Evolutionary conservation across 1,140 invertebrate species (phyloP), one percentile per base, ranked within the genome.

Genomic region (Euura lappo): DNA sequence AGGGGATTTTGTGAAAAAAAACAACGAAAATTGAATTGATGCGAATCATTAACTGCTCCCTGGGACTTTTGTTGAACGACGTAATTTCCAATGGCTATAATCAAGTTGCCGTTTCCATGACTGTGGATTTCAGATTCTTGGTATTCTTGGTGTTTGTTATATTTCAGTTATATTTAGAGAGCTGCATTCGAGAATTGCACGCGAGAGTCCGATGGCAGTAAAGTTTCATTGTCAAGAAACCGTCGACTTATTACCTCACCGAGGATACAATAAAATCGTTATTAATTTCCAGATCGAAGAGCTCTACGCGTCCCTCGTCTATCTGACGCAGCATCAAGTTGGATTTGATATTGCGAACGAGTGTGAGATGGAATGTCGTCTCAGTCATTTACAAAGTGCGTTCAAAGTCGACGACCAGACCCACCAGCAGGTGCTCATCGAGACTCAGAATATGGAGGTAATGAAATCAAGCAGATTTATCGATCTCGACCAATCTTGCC

Each of bases 291-390:
- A 96, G 95, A 91, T 95, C 74, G 96, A 98, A 81, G 94, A 97
- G 86, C 90, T 99, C 7, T 99, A 99, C 81, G 90, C 95, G 77
- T 97, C 98, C 86, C 91, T 98, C 44, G 86, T 99, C 70, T 98
- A 96, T 84, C 95, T 98, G 86, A 96, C 97, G 73, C 90, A 96
- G 71, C 96, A 99, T 87, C 97, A 97, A 88, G 94, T 99, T 78
- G 96, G 96, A 70, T 91, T 91, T 78, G 94, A 96, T 81, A 90
- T 91, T 51, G 89, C 87, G 11, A 90, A 89, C 51, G 91, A 94
- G 74, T 91, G 93, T 11, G 92, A 93, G 3, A 90, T 91, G 79
- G 90, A 91, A 65, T 89, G 91, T 28, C 88, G 98, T 64, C 91
- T 97, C 77, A 90, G 92, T 69, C 96, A 97, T 85, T 91, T 95